Base-by-base conservation (phyloP, 2,888 invertebrate genomes). In the Sphinx pinastri region DNA sequence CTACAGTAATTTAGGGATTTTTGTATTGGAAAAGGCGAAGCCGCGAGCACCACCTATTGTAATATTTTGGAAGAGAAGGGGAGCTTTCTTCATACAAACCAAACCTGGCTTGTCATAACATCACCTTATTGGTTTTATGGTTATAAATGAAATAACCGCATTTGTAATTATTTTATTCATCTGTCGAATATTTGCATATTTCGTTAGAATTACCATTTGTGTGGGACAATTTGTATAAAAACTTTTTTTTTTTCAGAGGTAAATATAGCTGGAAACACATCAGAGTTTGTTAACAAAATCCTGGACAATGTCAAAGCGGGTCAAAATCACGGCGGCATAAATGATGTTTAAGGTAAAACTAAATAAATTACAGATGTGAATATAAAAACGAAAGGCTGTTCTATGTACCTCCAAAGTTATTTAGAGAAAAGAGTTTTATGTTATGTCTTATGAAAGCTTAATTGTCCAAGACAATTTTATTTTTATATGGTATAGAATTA, bases 231-330 rank as follows among this genome's bases (percentile, higher is more conserved):
- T 51, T 51, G 12, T 51, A 51, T 51, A 51, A 51, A 7, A 51
- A 13, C 11, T 55, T 49, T 51, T 0, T 55, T 45, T 78, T 70
- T 94, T 95, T 70, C 95, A 97, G 98, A 97, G 92, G 92, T 97
- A 69, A 96, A 96, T 94, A 97, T 99, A 85, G 99, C 98, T 68
- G 99, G 98, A 69, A 96, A 97, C 81, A 97, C 98, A 67, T 98
- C 99, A 13, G 99, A 99, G 81, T 99, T 97, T 90, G 99, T 99
- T 57, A 99, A 99, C 89, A 96, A 96, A 91, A 96, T 99, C 72
- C 93, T 99, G 89, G 98, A 98, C 72, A 98, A 97, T 87, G 96
- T 98, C 70, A 97, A 96, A 89, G 92, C 95, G 73, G 98, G 98
- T 51, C 96, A 96, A 83, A 95, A 96, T 69, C 96, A 96, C 79